Percentiles rank a stretch among this genome's conserved stretches.
Evolutionary conservation across 2,797 vertebrate species (phyloP).

Genomic region (Poeciliopsis gracilis): DNA sequence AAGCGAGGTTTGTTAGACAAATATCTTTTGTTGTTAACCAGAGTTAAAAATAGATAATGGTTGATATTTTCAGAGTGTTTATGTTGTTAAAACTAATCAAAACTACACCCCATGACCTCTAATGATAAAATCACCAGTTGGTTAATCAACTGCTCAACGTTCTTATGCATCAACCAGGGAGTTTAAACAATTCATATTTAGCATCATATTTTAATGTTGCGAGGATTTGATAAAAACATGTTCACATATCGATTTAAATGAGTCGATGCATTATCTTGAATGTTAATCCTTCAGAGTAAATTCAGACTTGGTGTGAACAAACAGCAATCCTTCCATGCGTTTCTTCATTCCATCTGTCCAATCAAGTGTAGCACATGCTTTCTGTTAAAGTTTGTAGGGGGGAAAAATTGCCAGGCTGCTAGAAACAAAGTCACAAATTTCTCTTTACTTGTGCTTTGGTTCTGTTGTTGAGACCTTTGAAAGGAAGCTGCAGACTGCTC

Average conservation of each 20-base stretch:
- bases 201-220: not conserved
- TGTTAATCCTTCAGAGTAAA: constrained; percentile 38
- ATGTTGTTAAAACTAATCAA: not conserved
- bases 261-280: constrained; percentile 21
- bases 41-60: not conserved
- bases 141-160: not conserved
- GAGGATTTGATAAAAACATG: constrained; percentile 3
- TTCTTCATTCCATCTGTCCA: constrained; percentile 31
- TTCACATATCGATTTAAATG: not conserved
- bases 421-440: constrained; percentile 29
- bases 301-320: not conserved
- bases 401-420: constrained; percentile 5
- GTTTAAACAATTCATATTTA: not conserved
- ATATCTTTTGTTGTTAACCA: not conserved
- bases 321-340: constrained; percentile 11
- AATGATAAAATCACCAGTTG: not conserved
- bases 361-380: constrained; percentile 24
- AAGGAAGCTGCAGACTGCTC: constrained; percentile 30
- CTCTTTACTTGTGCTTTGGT: constrained; percentile 29
- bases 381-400: constrained; percentile 22
- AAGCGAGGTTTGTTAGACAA: not conserved
- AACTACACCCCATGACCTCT: not conserved
- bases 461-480: constrained; percentile 31
- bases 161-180: not conserved
- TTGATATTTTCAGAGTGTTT: not conserved